Percentiles rank a stretch among this genome's conserved stretches.
These are phyloP conservation scores for Parelbella ahira DNA, from an alignment of 2,888 invertebrate species.

Conservation along the genomic window DNA sequence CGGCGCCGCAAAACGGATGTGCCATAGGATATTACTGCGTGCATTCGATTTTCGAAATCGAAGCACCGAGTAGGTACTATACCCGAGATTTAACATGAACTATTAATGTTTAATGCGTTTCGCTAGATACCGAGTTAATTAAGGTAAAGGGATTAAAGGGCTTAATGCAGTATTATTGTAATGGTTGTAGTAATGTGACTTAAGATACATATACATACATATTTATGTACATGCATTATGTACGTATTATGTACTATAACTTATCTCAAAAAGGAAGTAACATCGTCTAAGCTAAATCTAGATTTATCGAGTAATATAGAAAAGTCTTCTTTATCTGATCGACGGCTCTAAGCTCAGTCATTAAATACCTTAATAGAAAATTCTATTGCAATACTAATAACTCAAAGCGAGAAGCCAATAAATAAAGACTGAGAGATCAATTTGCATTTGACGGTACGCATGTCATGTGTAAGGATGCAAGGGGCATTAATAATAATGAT, in stretches of 20 bases:
- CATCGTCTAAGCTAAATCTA: background rate
- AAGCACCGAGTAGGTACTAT: too few relatives aligned
- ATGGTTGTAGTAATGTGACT: too few relatives aligned
- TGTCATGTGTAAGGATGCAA: slow-evolving; percentile 16
- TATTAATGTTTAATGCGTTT: too few relatives aligned
- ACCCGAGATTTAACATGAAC: too few relatives aligned
- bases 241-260: background rate
- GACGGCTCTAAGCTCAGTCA: slow-evolving; percentile 2
- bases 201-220: too few relatives aligned
- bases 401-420: slow-evolving; percentile 12
- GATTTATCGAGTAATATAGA: background rate
- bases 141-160: too few relatives aligned
- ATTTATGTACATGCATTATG: too few relatives aligned
- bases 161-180: too few relatives aligned
- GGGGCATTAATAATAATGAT: slow-evolving; percentile 10
- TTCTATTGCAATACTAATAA: slow-evolving; percentile 10
- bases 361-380: slow-evolving; percentile 18
- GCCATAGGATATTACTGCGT: background rate
- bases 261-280: slow-evolving; percentile 7
- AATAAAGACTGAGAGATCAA: slow-evolving; percentile 17
- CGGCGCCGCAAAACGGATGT: slow-evolving; percentile 11
- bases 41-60: slow-evolving; percentile 4
- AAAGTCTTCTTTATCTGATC: slow-evolving; percentile 10
- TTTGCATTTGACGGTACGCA: slow-evolving; percentile 17
- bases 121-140: too few relatives aligned